Evolutionary conservation across 2,888 invertebrate genomes (phyloP).

Genomic region (Orchesellides sinensis): DNA sequence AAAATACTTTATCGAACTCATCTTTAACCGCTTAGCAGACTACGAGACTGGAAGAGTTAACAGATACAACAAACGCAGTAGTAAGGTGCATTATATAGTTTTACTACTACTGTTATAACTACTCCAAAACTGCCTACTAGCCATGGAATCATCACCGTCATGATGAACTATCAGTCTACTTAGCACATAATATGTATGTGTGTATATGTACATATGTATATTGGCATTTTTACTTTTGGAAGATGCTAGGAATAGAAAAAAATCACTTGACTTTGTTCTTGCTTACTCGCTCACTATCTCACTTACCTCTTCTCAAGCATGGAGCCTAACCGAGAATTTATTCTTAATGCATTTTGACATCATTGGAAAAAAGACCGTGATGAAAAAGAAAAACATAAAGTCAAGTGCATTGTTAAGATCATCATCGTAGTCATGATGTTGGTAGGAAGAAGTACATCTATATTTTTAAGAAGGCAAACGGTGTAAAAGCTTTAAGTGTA

Average conservation of each 20-base stretch:
- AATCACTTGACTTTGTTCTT: slow-evolving; percentile 52
- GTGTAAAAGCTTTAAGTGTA: slow-evolving; percentile 62
- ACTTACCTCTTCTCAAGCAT: slow-evolving; percentile 39
- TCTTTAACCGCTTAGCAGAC: slow-evolving; percentile 27
- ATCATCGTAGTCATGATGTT: slow-evolving; percentile 45
- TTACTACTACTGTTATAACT: background rate
- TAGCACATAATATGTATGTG: slow-evolving; percentile 52
- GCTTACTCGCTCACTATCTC: slow-evolving; percentile 37
- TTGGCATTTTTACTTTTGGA: slow-evolving; percentile 56
- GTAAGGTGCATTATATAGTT: background rate
- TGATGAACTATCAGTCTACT: slow-evolving; percentile 46
- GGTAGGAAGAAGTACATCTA: slow-evolving; percentile 29
- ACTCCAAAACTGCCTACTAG: background rate
- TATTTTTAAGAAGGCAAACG: slow-evolving; percentile 32
- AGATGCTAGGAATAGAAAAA: slow-evolving; percentile 38
- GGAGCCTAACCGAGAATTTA: slow-evolving; percentile 61
- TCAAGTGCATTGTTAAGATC: slow-evolving; percentile 69
- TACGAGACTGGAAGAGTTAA: slow-evolving; percentile 6
- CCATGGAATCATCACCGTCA: background rate
- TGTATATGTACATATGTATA: slow-evolving; percentile 41
- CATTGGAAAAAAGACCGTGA: slow-evolving; percentile 55
- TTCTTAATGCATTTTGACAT: slow-evolving; percentile 68
- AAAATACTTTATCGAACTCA: slow-evolving; percentile 50
- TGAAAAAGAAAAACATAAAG: slow-evolving; percentile 68
- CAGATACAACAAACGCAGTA: slow-evolving; percentile 5